A percentile compares a stretch with the other conserved stretches of the same genome.
Evolutionary conservation across 2,797 vertebrate genomes (phyloP).

Genomic region (Chelon labrosus): DNA sequence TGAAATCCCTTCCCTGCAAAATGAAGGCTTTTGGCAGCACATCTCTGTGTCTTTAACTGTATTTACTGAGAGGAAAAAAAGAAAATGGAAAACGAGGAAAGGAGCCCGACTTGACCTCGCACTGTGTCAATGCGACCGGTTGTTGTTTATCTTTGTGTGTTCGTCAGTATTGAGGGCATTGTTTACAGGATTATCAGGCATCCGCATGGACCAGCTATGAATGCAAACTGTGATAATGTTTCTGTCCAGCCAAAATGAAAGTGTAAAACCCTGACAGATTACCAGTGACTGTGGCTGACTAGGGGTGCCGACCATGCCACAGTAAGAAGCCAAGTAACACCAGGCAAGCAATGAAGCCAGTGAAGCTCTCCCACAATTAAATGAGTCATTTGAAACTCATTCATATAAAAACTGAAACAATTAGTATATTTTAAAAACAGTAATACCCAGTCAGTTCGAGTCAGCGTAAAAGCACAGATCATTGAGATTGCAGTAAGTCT

Average conservation of each 20-base stretch:
- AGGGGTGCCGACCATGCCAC: conserved; percentile 34
- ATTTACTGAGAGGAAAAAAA: conserved; percentile 26
- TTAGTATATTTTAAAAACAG: neutral
- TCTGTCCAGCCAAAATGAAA: conserved; percentile 52
- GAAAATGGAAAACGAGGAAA: conserved; percentile 41
- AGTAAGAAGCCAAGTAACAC: conserved; percentile 20
- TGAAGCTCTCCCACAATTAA: conserved; percentile 4
- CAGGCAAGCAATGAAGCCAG: neutral
- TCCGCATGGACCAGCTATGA: conserved; percentile 53
- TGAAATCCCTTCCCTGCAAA: conserved; percentile 56
- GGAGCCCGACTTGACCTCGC: conserved; percentile 62
- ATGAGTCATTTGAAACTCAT: neutral
- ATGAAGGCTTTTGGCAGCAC: conserved; percentile 60
- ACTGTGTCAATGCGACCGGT: conserved; percentile 57
- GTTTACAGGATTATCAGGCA: conserved; percentile 71
- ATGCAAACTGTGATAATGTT: conserved; percentile 66
- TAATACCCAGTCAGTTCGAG: too few species aligned
- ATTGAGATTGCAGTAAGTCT: too few species aligned
- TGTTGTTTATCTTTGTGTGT: conserved; percentile 69
- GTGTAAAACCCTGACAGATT: conserved; percentile 67
- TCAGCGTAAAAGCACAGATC: too few species aligned
- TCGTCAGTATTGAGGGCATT: conserved; percentile 54
- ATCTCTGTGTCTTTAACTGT: conserved; percentile 35
- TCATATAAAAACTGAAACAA: neutral
- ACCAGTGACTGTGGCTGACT: conserved; percentile 45